These are phyloP conservation scores for Spialia ferax DNA, from an alignment of 2,888 invertebrate species.

Conservation along the genomic window DNA sequence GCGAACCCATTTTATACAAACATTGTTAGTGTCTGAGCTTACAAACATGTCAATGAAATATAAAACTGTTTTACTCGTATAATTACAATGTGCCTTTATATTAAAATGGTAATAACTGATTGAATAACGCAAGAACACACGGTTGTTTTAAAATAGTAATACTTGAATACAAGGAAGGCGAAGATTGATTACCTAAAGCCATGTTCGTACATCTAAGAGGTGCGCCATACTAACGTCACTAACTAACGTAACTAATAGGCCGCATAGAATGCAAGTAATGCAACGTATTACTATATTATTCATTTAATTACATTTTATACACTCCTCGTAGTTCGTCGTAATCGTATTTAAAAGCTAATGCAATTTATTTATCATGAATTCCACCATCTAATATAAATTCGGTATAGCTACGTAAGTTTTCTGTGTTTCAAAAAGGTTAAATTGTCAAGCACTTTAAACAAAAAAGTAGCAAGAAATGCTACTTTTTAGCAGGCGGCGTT, in stretches of 20 bases:
- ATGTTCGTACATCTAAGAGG: conserved; percentile 3
- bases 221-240: neutral
- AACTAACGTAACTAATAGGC: too few species aligned
- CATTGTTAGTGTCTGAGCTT: neutral
- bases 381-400: too few species aligned
- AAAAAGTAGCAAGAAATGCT: too few species aligned
- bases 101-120: neutral
- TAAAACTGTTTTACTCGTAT: neutral
- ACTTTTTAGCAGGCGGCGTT: too few species aligned
- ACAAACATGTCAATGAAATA: neutral
- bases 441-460: too few species aligned
- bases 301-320: neutral
- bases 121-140: neutral
- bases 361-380: too few species aligned
- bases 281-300: neutral
- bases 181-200: neutral
- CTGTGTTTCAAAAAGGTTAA: too few species aligned
- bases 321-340: neutral
- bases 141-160: neutral
- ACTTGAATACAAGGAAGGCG: neutral
- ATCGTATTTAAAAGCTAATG: neutral
- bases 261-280: too few species aligned
- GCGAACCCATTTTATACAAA: neutral
- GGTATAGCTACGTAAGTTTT: too few species aligned
- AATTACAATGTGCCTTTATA: conserved; percentile 16